Percentiles rank a stretch among this genome's conserved stretches.
Evolutionary conservation across 2,797 vertebrate genomes (phyloP).

Genomic region (Anniella stebbinsi): DNA sequence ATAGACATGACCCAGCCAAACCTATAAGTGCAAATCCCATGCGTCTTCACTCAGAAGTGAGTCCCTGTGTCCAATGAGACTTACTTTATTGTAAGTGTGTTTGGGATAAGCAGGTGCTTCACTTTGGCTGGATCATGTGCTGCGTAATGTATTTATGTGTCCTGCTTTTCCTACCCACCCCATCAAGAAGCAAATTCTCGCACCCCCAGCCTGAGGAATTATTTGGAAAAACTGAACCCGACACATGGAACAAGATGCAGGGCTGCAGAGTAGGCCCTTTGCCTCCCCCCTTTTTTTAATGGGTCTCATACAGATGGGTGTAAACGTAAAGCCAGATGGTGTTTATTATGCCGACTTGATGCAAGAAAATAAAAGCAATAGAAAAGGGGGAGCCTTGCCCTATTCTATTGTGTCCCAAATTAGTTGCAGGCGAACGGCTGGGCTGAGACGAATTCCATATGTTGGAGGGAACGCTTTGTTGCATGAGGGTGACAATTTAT

Average conservation of each 20-base stretch:
- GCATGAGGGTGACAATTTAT: background rate
- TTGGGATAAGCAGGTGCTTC: background rate
- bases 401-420: conserved; percentile 1
- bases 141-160: background rate
- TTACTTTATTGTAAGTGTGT: no score
- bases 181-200: background rate
- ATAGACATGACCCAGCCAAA: background rate
- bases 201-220: no score
- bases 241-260: background rate
- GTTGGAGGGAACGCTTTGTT: background rate
- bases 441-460: conserved; percentile 1
- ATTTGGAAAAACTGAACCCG: background rate
- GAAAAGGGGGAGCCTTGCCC: background rate
- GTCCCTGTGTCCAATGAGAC: no score
- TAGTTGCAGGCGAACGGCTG: conserved; percentile 4
- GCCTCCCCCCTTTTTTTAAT: background rate
- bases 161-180: background rate
- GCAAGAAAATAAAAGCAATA: background rate
- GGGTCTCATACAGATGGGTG: background rate
- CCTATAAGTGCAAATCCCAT: background rate
- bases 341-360: background rate
- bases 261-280: background rate
- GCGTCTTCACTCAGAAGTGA: background rate
- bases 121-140: background rate
- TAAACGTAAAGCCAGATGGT: conserved; percentile 8